These are phyloP conservation scores for Leptoclinus maculatus DNA, from an alignment of 2,797 vertebrate species.

Conservation along the genomic window DNA sequence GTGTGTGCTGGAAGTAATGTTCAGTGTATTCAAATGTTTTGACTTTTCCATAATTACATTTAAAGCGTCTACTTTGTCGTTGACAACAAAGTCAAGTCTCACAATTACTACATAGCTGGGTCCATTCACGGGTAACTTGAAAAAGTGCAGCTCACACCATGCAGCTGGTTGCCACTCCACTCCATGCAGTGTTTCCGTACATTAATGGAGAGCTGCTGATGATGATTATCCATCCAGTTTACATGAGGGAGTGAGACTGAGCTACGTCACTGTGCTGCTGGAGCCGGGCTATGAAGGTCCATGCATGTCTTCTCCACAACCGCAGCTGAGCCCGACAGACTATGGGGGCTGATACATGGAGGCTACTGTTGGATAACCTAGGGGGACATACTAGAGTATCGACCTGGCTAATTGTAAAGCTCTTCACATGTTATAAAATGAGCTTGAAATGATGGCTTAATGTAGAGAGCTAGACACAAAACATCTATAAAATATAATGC, in stretches of 20 bases:
- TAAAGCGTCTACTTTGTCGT: slow-evolving; percentile 1
- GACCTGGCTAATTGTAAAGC: neutral
- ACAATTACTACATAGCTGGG: neutral
- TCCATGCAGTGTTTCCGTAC: slow-evolving; percentile 63
- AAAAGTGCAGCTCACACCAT: slow-evolving; percentile 70
- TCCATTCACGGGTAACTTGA: slow-evolving; percentile 27
- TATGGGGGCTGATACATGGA: slow-evolving; percentile 16
- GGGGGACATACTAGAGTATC: neutral
- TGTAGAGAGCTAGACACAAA: neutral
- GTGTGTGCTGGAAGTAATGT: slow-evolving; percentile 4
- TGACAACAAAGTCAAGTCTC: neutral
- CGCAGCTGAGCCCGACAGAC: slow-evolving; percentile 31
- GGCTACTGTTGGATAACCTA: neutral
- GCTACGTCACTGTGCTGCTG: slow-evolving; percentile 17
- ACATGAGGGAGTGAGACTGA: slow-evolving; percentile 13
- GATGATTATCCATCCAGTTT: slow-evolving; percentile 35
- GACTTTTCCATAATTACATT: neutral
- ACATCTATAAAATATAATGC: slow-evolving; percentile 9
- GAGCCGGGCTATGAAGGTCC: slow-evolving; percentile 23
- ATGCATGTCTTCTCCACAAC: slow-evolving; percentile 45
- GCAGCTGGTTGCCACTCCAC: slow-evolving; percentile 63
- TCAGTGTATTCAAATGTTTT: neutral
- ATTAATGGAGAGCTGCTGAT: slow-evolving; percentile 25
- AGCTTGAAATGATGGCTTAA: neutral
- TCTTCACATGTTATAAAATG: neutral